Conservation (phyloP, 2,888 invertebrate species). For the Aradus depressus region DNA sequence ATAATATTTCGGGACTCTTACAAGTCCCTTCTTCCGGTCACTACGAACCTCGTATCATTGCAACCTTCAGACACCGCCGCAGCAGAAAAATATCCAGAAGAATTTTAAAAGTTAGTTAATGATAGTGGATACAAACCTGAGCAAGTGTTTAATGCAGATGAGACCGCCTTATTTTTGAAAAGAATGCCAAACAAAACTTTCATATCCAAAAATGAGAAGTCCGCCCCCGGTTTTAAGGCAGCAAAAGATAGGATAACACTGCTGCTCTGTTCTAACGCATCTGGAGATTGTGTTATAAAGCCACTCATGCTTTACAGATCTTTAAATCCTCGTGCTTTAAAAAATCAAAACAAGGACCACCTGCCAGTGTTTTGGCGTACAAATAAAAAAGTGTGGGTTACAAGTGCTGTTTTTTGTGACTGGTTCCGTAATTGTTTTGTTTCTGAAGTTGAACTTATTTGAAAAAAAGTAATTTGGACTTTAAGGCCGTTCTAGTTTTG, state of each 20-base stretch:
- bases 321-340: constrained; percentile 31
- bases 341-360: constrained; percentile 18
- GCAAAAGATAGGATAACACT: constrained; percentile 33
- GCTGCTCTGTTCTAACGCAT: constrained; percentile 32
- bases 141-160: constrained; percentile 20
- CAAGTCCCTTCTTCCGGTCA: no score
- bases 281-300: constrained; percentile 28
- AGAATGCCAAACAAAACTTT: constrained; percentile 34
- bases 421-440: constrained; percentile 1
- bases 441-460: constrained; percentile 4
- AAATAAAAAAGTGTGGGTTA: constrained; percentile 2
- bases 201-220: constrained; percentile 32
- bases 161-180: constrained; percentile 32
- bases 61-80: constrained; percentile 3
- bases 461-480: constrained; percentile 2
- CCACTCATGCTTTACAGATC: constrained; percentile 30
- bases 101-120: no score
- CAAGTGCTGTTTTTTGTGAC: neutral
- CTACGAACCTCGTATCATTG: no score
- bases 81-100: constrained; percentile 4
- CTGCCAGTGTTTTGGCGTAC: neutral
- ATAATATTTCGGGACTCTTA: no score
- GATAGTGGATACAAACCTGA: neutral
- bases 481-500: constrained; percentile 5
- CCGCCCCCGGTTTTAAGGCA: constrained; percentile 31